phyloP scores from a whole-genome alignment of 2,113 vertebrate genomes.

The Misgurnus anguillicaudatus region DNA sequence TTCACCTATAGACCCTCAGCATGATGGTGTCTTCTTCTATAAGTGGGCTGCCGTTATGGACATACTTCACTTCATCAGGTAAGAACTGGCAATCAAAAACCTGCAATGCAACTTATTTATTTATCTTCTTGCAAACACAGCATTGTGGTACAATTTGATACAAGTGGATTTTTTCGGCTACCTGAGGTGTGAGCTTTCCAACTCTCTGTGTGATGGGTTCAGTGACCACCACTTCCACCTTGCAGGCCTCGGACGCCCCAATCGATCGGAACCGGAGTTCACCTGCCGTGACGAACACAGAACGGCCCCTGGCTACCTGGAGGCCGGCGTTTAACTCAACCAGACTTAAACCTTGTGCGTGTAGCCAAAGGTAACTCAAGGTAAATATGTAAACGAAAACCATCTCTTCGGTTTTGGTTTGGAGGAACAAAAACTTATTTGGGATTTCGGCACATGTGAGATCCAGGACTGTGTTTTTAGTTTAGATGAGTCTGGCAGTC shows the following conservation, averaged over 20 bases:
- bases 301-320: conserved; percentile 64
- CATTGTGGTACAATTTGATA: background rate
- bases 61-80: conserved; percentile 66
- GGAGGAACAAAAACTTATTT: background rate
- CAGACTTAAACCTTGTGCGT: conserved; percentile 56
- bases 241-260: conserved; percentile 60
- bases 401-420: conserved; percentile 55
- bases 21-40: conserved; percentile 70
- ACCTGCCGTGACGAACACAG: conserved; percentile 62
- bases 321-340: conserved; percentile 65
- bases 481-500: conserved; percentile 13
- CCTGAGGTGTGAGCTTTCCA: conserved; percentile 66
- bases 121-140: background rate
- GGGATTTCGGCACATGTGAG: background rate
- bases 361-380: background rate
- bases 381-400: conserved; percentile 42
- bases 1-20: conserved; percentile 71
- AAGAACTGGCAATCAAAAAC: conserved; percentile 76
- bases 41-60: conserved; percentile 69
- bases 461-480: background rate
- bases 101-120: conserved; percentile 51
- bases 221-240: conserved; percentile 76
- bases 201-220: conserved; percentile 71
- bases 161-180: conserved; percentile 40
- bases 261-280: conserved; percentile 64